Evolutionary conservation across 2,113 vertebrate genomes (phyloP).

Genomic region (Aspiorhynchus laticeps): DNA sequence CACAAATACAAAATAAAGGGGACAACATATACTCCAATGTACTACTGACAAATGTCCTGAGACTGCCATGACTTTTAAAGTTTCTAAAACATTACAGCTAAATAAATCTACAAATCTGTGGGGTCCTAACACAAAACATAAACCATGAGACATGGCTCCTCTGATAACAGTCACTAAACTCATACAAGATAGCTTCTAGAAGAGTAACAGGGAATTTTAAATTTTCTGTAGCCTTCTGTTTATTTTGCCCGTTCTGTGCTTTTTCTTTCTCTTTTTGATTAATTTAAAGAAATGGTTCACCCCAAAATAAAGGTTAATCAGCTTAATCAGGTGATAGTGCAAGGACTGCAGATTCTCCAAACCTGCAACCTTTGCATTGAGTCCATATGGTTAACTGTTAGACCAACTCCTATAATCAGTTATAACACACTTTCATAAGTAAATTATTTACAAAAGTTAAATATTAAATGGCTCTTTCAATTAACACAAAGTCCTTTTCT

Average conservation of each 20-base stretch:
- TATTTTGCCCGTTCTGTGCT: neutral
- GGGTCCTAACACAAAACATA: neutral
- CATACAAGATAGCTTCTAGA: neutral
- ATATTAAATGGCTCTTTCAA: neutral
- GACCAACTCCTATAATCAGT: too few species aligned
- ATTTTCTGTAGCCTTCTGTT: neutral
- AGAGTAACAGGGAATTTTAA: neutral
- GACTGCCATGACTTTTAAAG: neutral
- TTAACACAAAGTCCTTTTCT: neutral
- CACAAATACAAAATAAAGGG: neutral
- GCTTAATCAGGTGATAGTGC: neutral
- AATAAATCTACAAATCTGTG: neutral
- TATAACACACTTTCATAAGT: too few species aligned
- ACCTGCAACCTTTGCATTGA: neutral
- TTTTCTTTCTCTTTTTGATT: neutral
- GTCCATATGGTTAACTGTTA: neutral
- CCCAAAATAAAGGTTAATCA: neutral
- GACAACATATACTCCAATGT: neutral
- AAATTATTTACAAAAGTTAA: conserved; percentile 11
- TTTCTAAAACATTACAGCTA: neutral
- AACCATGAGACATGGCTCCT: neutral
- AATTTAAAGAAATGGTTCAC: neutral
- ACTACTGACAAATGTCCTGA: neutral
- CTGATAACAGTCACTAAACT: neutral
- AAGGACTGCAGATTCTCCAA: too few species aligned